phyloP scores from a whole-genome alignment of 2,113 vertebrate genomes.

The Chloebia gouldiae region DNA sequence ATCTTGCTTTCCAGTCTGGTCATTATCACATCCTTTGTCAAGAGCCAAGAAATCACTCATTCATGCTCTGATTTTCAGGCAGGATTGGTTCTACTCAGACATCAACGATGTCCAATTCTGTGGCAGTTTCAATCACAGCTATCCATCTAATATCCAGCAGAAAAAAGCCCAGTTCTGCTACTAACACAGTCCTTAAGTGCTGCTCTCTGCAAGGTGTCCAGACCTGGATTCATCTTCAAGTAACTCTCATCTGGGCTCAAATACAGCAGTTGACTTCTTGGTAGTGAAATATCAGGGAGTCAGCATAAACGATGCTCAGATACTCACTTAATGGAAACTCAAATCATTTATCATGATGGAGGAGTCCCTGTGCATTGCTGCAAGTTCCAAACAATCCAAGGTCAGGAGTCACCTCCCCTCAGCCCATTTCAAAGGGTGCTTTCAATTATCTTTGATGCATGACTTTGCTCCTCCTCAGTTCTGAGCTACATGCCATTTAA shows the following conservation, averaged over 20 bases:
- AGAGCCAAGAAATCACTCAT: slow-evolving; percentile 65
- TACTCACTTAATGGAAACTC: slow-evolving; percentile 25
- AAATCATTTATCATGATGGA: not conserved
- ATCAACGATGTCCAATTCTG: slow-evolving; percentile 64
- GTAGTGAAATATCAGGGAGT: slow-evolving; percentile 38
- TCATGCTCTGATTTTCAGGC: slow-evolving; percentile 73
- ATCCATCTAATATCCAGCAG: slow-evolving; percentile 8
- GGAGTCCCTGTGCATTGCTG: not conserved
- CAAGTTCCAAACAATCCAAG: not conserved
- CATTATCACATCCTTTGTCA: slow-evolving; percentile 72
- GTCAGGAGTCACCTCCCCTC: not conserved
- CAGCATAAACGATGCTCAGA: slow-evolving; percentile 42
- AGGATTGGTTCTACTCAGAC: slow-evolving; percentile 70
- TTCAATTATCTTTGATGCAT: not conserved
- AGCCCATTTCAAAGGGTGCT: not conserved
- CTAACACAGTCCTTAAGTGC: slow-evolving; percentile 50
- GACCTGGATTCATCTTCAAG: slow-evolving; percentile 42
- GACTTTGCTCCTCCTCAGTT: not conserved
- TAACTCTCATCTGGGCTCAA: slow-evolving; percentile 40
- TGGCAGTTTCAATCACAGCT: slow-evolving; percentile 57
- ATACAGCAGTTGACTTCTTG: slow-evolving; percentile 33
- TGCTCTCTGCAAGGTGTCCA: slow-evolving; percentile 44
- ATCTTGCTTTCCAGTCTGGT: slow-evolving; percentile 54
- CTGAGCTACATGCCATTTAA: not conserved
- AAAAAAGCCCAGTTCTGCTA: not conserved